Evolutionary conservation across 1,140 invertebrate species (phyloP), one percentile per base, ranked within the genome.

Genomic region (Mactra quadrangularis): DNA sequence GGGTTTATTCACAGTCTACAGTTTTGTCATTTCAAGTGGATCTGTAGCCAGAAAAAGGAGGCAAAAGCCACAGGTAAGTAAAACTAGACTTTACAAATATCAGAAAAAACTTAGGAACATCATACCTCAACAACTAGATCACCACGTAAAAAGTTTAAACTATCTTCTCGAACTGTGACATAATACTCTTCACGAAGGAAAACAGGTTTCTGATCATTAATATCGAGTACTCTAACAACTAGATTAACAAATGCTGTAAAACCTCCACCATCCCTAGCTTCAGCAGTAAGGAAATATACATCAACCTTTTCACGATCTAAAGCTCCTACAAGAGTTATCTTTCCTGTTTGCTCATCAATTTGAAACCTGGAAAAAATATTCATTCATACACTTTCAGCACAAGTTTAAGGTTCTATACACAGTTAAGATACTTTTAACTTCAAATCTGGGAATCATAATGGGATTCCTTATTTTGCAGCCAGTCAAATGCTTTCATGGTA

Each of bases 151-250:
- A 97, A 86, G 1, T 64, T 94, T 85, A 97, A 96, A 29, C 97
- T 95, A 92, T 98, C 98, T 94, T 99, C 98, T 47, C 96, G 95
- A 33, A 99, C 95, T 94, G 98, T 97, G 45, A 96, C 97, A 33
- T 96, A 93, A 92, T 98, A 98, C 72, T 94, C 92, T 0, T 93
- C 86, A 89, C 95, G 97, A 29, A 95, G 94, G 90, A 99, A 99
- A 45, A 94, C 95, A 6, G 98, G 97, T 4, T 95, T 96, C 93
- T 98, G 97, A 93, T 98, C 97, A 91, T 99, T 98, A 0, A 98
- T 72, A 66, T 88, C 86, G 3, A 62, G 22, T 11, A 88, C 68
- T 13, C 45, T 68, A 15, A 87, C 35, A 29, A 75, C 83, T 15
- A 87, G 41, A 4, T 45, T 47, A 6, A 60, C 22, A 17, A 57